Evolutionary conservation across 2,888 invertebrate genomes (phyloP).

Genomic region (Dione vanillae): DNA sequence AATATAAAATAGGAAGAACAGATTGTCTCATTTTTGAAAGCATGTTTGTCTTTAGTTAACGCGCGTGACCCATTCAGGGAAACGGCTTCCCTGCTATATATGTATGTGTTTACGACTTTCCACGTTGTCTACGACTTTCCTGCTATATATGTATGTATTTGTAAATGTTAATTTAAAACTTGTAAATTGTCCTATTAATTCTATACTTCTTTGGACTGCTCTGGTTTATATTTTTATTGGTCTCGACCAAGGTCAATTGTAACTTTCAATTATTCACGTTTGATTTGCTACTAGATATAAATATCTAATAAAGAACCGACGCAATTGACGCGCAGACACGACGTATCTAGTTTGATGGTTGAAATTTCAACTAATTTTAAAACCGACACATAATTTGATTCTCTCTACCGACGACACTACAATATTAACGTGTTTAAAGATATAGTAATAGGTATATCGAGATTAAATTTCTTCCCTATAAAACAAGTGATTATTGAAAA

Average conservation of each 20-base stretch:
- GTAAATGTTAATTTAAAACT: background rate
- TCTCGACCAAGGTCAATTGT: background rate
- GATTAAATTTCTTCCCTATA: too few species aligned
- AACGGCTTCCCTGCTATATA: too few species aligned
- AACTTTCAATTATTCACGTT: constrained; percentile 1
- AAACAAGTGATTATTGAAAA: too few species aligned
- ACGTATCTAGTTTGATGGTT: background rate
- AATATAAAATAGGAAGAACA: too few species aligned
- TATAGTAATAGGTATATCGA: too few species aligned
- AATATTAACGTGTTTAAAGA: background rate
- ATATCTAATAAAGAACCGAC: background rate
- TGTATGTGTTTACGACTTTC: too few species aligned
- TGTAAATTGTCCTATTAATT: background rate
- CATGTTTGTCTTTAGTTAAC: too few species aligned
- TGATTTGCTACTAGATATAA: background rate
- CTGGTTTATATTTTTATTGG: background rate
- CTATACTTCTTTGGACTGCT: background rate
- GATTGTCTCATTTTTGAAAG: too few species aligned
- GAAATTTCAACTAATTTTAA: too few species aligned
- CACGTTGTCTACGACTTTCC: too few species aligned
- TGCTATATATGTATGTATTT: too few species aligned
- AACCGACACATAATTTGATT: background rate
- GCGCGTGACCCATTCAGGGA: too few species aligned
- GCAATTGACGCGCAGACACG: background rate
- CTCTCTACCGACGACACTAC: background rate